Evolutionary conservation across 2,113 vertebrate genomes (phyloP), one percentile per base, ranked within the genome.

Genomic region (Cricetomys ansorgei): DNA sequence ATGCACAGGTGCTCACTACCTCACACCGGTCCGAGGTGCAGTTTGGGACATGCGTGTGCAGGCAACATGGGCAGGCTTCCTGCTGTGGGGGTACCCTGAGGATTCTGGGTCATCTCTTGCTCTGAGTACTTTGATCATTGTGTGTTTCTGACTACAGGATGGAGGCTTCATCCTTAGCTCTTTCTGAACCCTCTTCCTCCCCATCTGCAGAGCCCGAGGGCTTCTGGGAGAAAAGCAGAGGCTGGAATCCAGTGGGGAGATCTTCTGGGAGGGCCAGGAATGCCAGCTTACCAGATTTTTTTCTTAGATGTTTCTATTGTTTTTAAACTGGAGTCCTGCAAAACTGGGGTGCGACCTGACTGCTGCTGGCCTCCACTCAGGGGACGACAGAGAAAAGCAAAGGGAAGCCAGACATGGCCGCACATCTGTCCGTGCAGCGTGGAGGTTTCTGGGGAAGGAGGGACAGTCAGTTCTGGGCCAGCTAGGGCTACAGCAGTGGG

Each of bases 1-100:
- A 29, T 0, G 3, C 34, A n/a, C 29, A 15, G 23, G 43, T 10
- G 12, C 11, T 5, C 25, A 34, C 17, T 0, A 23, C 27, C 8
- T 79, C 77, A 27, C 72, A 80, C 50, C 34, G 31, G 59, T 45
- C 62, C 92, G 48, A 1, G 0, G 25, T 45, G 45, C 69, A 81
- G 88, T n/a, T 37, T 27, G 37, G 79, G n/a, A 34, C 27, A 9
- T 25, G n/a, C 40, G n/a, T 43, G 23, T 84, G n/a, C 62, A 25
- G 31, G 6, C 53, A 59, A 64, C 8, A 3, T 62, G 45, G 43
- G 4, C 40, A 27, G 9, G 17, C 62, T 93, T 45, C 9, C 53
- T 7, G 88, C 34, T 62, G 2, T 1, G 43, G 43, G 43, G 19
- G 86, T 31, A 34, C 90, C n/a, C 5, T 29, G 59, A 83, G 55